A percentile compares a stretch with the other conserved stretches of the same genome.
Conservation (phyloP, 2,797 vertebrate genomes). For the Sebastes kiyomatsui region DNA sequence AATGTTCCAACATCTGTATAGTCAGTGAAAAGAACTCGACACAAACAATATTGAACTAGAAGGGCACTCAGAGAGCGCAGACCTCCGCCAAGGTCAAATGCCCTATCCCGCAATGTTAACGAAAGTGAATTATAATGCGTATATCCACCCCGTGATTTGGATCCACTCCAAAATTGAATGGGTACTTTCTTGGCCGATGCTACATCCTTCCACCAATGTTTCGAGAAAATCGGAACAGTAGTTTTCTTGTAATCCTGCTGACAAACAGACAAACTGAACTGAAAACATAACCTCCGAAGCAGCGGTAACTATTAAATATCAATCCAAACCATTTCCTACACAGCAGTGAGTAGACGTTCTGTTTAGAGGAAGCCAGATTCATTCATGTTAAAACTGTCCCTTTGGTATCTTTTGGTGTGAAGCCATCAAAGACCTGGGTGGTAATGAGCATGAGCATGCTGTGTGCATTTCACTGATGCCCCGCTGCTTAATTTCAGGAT, state of each 20-base stretch:
- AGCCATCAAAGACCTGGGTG: constrained; percentile 6
- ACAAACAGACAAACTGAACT: not conserved
- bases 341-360: not conserved
- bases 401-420: constrained; percentile 6
- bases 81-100: not conserved
- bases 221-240: not conserved
- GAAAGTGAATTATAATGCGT: not conserved
- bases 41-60: not conserved
- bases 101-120: not conserved
- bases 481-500: constrained; percentile 2
- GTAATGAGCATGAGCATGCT: constrained; percentile 12
- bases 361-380: not conserved
- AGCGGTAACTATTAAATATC: not conserved
- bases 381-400: constrained; percentile 11
- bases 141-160: not conserved
- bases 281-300: not conserved
- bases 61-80: not conserved
- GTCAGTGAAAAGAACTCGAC: not conserved
- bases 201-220: not conserved
- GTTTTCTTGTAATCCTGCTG: not conserved
- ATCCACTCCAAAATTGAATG: not conserved
- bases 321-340: not conserved
- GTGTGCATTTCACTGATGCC: constrained; percentile 4
- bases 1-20: not conserved
- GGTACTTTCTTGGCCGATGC: not conserved